These are phyloP conservation scores for Antechinus flavipes DNA, from an alignment of 2,113 vertebrate species.

Conservation along the genomic window DNA sequence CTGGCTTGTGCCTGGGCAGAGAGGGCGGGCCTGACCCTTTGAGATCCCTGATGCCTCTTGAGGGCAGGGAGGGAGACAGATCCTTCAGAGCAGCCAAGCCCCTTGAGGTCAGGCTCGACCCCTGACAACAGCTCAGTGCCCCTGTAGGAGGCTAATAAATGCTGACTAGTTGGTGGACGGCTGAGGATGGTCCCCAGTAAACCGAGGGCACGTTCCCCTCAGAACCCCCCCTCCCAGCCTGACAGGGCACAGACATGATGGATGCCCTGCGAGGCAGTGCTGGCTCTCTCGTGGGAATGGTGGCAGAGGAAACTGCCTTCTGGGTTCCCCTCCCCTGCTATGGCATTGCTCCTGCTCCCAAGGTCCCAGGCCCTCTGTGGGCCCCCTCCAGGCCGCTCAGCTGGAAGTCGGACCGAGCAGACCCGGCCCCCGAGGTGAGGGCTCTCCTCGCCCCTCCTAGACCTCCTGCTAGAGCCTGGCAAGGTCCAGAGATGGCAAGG, in stretches of 20 bases:
- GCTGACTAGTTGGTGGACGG: background rate
- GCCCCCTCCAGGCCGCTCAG: background rate
- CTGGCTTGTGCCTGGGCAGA: too few species aligned
- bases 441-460: too few species aligned
- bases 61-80: background rate
- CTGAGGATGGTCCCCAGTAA: background rate
- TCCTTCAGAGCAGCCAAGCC: background rate
- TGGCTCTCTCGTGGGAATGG: too few species aligned
- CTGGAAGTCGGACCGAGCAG: too few species aligned
- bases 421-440: too few species aligned
- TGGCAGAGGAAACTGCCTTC: background rate
- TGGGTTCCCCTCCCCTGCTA: too few species aligned
- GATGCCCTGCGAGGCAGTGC: too few species aligned
- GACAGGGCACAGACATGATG: too few species aligned
- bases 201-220: background rate
- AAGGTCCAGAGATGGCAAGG: too few species aligned
- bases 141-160: background rate
- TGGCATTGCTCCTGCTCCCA: background rate
- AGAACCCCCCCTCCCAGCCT: too few species aligned
- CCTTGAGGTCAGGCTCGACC: background rate
- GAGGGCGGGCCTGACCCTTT: background rate
- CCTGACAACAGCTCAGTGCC: background rate
- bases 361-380: background rate
- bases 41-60: too few species aligned
- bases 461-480: too few species aligned